A percentile compares a stretch with the other conserved stretches of the same genome.
phyloP scores from a whole-genome alignment of 2,113 vertebrate species.

The Ctenodactylus gundi region DNA sequence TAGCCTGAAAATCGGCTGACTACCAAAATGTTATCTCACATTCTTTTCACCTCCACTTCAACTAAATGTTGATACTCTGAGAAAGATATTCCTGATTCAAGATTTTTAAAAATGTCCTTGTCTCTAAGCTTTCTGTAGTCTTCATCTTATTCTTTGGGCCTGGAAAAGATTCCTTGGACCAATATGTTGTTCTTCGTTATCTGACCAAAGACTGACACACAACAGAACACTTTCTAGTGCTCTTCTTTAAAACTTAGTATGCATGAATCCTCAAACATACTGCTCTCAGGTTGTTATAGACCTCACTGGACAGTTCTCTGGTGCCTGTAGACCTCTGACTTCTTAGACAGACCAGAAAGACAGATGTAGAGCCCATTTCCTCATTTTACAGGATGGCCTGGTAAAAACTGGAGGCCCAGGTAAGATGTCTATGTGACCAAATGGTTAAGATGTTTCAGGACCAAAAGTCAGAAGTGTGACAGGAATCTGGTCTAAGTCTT shows the following conservation, averaged over 20 bases:
- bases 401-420: neutral
- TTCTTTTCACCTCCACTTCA: neutral
- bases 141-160: neutral
- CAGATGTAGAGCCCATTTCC: neutral
- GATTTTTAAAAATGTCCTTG: neutral
- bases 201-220: neutral
- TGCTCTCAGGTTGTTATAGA: neutral
- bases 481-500: neutral
- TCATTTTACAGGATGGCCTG: neutral
- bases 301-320: neutral
- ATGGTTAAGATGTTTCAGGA: too few species aligned
- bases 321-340: neutral
- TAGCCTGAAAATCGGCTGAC: neutral
- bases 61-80: neutral
- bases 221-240: neutral
- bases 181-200: neutral
- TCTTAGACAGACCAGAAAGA: neutral
- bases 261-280: neutral
- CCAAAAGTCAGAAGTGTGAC: neutral
- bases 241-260: neutral
- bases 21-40: neutral
- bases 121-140: conserved; percentile 20
- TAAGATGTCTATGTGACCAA: neutral
- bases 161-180: neutral
- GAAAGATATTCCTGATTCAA: neutral